Evolutionary conservation across 2,888 invertebrate species (phyloP), one percentile per base, ranked within the genome.

Genomic region (Chalcis sispes): DNA sequence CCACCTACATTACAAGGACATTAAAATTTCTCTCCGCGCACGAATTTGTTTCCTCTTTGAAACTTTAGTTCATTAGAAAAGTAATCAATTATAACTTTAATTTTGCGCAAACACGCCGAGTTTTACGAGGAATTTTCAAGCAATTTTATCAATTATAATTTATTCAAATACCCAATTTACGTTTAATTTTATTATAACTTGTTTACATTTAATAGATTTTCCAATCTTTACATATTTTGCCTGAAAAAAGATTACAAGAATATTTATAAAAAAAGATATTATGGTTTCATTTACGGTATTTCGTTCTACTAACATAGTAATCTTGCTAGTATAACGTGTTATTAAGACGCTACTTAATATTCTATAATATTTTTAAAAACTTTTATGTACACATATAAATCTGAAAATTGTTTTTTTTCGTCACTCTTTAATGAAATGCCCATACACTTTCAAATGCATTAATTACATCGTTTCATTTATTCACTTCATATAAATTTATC

Each of bases 221-320:
- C 52, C 32, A n/a, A n/a, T 8, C 5, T 8, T 8, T 36, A 50
- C 36, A 3, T 58, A 10, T 15, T 48, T n/a, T 25, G 5, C 54
- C 27, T 18, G 18, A 3, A 15, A 7, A 36, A 46, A 20, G 50
- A 50, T 50, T 50, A 5, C 13, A 2, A 23, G 7, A 52, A 52
- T 32, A 32, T 32, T 18, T 18, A 36, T n/a, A n/a, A 56, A 56
- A 65, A 59, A 64, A 23, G 10, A 23, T 58, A 56, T 70, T 75
- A 70, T 62, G 36, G 23, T 59, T 66, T 52, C 72, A 59, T 73
- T 69, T 77, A 70, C 77, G 77, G 77, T 72, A 77, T 65, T 27
- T 15, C 29, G 77, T 32, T 61, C 77, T 25, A 77, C 77, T 77
- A 73, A 77, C 77, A 77, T 70, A 70, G 72, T 73, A 65, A 72